These are phyloP conservation scores for Lithophane ornitopus DNA, from an alignment of 2,888 invertebrate genomes.

Conservation along the genomic window DNA sequence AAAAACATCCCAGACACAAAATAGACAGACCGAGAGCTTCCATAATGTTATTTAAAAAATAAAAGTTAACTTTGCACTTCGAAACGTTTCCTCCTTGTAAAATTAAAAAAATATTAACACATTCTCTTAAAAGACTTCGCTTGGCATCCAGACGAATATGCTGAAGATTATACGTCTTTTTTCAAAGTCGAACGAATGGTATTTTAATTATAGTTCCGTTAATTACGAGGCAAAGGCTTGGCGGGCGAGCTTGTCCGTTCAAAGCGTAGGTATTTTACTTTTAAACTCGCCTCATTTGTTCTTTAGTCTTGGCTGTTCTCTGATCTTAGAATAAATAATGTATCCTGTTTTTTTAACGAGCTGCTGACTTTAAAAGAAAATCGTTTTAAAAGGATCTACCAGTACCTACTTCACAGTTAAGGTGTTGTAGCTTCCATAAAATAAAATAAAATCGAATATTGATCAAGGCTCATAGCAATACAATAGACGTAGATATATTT, in stretches of 20 bases:
- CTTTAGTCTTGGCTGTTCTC: slow-evolving; percentile 28
- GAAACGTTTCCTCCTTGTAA: neutral
- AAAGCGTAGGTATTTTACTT: slow-evolving; percentile 59
- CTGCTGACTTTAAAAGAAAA: slow-evolving; percentile 13
- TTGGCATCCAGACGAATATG: slow-evolving; percentile 58
- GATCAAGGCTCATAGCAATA: neutral
- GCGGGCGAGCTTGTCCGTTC: slow-evolving; percentile 45
- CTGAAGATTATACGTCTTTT: slow-evolving; percentile 69
- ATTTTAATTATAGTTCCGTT: slow-evolving; percentile 88
- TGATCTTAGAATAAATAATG: slow-evolving; percentile 46
- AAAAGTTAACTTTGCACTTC: slow-evolving; percentile 10
- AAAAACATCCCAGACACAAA: slow-evolving; percentile 7
- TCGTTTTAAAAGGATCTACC: neutral
- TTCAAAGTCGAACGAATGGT: slow-evolving; percentile 84
- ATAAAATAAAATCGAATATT: no score
- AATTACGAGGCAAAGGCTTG: slow-evolving; percentile 81
- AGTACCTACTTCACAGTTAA: neutral
- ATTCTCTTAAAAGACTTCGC: slow-evolving; percentile 36
- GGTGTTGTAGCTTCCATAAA: neutral
- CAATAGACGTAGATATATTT: no score
- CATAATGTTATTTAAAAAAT: no score
- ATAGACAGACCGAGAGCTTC: neutral
- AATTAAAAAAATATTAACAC: slow-evolving; percentile 41
- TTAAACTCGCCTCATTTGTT: slow-evolving; percentile 56
- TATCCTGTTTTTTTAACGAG: slow-evolving; percentile 41